Conservation (phyloP, 2,888 invertebrate species). For the Eulithis prunata region DNA sequence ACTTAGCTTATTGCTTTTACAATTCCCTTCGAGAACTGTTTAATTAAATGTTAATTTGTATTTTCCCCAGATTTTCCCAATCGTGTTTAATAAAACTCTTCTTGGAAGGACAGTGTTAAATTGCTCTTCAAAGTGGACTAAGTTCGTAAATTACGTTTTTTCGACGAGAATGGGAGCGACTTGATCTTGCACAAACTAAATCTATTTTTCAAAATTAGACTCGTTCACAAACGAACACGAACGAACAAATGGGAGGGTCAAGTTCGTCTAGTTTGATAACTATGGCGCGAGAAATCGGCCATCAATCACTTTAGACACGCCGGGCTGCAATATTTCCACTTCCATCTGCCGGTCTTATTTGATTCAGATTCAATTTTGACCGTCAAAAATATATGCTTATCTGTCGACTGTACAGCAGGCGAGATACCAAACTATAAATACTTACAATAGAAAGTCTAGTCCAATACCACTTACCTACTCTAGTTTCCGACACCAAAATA, state of each 20-base stretch:
- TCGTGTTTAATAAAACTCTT: constrained; percentile 13
- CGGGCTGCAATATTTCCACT: constrained; percentile 31
- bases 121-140: constrained; percentile 7
- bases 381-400: too few relatives aligned
- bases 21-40: constrained; percentile 27
- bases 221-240: too few relatives aligned
- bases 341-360: constrained; percentile 35
- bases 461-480: too few relatives aligned
- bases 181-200: too few relatives aligned
- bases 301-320: constrained; percentile 41
- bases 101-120: constrained; percentile 5
- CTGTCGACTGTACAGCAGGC: too few relatives aligned
- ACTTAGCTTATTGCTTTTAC: constrained; percentile 39
- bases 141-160: constrained; percentile 30
- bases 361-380: constrained; percentile 9
- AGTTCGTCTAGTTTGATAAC: constrained; percentile 37
- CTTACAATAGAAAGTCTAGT: too few relatives aligned
- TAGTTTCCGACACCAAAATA: too few relatives aligned
- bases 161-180: too few relatives aligned
- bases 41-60: constrained; percentile 34
- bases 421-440: too few relatives aligned
- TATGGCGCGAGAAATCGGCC: constrained; percentile 34
- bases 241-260: constrained; percentile 27
- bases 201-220: too few relatives aligned
- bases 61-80: constrained; percentile 18